These are phyloP conservation scores for Eciton burchellii DNA, from an alignment of 1,140 invertebrate genomes.

Conservation along the genomic window DNA sequence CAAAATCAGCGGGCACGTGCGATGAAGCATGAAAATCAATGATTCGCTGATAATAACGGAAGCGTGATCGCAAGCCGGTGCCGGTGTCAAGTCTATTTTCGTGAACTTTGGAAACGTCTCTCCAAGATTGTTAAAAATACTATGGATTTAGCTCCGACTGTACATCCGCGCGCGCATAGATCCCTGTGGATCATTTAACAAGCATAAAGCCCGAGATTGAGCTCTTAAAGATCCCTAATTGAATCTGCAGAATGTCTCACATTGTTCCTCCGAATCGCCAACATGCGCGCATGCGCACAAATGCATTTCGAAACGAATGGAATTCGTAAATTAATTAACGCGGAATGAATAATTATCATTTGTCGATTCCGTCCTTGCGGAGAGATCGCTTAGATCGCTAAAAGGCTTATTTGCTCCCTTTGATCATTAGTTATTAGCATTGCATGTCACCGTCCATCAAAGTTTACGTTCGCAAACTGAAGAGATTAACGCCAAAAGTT, in stretches of 20 bases:
- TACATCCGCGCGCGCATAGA: not conserved
- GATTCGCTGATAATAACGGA: slow-evolving; percentile 12
- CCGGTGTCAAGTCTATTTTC: slow-evolving; percentile 22
- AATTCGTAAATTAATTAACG: not conserved
- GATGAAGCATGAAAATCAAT: not conserved
- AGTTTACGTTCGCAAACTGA: too few relatives aligned
- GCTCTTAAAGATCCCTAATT: not conserved
- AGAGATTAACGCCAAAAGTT: too few relatives aligned
- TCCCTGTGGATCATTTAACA: not conserved
- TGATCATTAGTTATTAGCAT: not conserved
- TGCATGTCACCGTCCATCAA: not conserved
- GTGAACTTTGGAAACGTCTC: not conserved
- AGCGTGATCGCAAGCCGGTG: not conserved
- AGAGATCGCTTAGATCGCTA: not conserved
- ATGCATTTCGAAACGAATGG: not conserved
- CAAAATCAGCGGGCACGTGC: not conserved
- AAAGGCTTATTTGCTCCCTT: not conserved
- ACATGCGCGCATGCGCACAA: too few relatives aligned
- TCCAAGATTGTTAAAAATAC: not conserved
- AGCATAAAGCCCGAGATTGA: not conserved
- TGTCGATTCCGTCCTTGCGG: not conserved
- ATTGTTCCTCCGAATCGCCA: too few relatives aligned
- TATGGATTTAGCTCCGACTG: not conserved
- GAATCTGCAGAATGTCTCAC: not conserved
- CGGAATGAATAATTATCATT: not conserved